phyloP scores from a whole-genome alignment of 2,888 invertebrate species.

The Entomobrya multifasciata region DNA sequence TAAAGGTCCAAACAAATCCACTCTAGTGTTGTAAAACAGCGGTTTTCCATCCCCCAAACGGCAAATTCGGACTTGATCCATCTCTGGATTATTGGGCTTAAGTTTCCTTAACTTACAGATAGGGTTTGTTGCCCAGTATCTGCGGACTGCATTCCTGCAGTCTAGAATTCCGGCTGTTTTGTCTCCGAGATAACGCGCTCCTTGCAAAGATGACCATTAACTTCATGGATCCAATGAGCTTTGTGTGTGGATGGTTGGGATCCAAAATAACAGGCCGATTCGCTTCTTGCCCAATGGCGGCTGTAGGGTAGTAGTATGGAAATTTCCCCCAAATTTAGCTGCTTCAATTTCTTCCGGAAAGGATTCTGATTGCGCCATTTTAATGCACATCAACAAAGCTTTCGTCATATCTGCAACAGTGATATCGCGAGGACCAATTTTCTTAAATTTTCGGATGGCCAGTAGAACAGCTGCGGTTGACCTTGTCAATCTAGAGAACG shows the following conservation, averaged over 20 bases:
- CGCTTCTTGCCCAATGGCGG: too few species aligned
- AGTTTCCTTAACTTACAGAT: not conserved
- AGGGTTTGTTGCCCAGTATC: not conserved
- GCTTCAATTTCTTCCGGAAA: slow-evolving; percentile 60
- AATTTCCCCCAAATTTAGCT: too few species aligned
- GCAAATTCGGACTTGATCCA: not conserved
- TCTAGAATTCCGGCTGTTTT: slow-evolving; percentile 8
- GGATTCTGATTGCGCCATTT: not conserved
- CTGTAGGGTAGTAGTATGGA: too few species aligned
- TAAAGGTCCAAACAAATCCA: slow-evolving; percentile 24
- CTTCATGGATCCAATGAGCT: not conserved
- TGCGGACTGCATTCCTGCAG: not conserved
- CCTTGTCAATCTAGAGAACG: slow-evolving; percentile 29
- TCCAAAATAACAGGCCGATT: not conserved
- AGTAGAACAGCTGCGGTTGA: slow-evolving; percentile 6
- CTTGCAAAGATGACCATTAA: not conserved
- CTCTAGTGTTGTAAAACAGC: not conserved
- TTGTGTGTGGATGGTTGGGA: not conserved
- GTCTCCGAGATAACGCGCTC: not conserved
- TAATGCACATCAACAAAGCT: not conserved
- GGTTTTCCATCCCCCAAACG: not conserved
- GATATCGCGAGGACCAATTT: not conserved
- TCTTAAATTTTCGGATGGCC: not conserved
- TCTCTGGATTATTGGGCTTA: not conserved
- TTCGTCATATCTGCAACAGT: slow-evolving; percentile 8